These are phyloP conservation scores for Xenus cinereus DNA, from an alignment of 2,113 vertebrate species.

Conservation along the genomic window DNA sequence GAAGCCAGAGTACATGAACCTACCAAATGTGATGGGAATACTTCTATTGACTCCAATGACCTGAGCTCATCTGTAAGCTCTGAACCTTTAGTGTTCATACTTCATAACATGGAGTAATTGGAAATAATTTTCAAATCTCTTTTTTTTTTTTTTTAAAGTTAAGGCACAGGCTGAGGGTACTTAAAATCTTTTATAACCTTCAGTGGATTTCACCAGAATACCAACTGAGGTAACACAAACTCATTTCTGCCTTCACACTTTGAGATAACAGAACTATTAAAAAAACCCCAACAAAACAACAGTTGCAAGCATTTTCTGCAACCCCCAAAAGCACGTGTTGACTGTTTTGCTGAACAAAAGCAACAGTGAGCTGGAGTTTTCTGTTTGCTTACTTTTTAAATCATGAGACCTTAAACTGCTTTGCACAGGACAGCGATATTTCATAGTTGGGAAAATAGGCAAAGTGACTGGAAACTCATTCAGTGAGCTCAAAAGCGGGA, in stretches of 20 bases:
- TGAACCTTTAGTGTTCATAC: neutral
- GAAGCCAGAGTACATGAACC: neutral
- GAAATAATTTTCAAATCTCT: neutral
- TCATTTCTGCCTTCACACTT: neutral
- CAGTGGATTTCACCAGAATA: neutral
- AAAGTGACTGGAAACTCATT: neutral
- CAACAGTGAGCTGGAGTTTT: neutral
- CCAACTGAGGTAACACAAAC: neutral
- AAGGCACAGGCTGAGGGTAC: neutral
- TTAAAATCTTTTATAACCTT: neutral
- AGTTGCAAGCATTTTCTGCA: neutral
- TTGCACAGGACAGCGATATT: neutral
- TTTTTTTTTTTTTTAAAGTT: neutral
- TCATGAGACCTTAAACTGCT: neutral
- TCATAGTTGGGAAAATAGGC: neutral
- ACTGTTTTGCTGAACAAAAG: neutral
- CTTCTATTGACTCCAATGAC: neutral
- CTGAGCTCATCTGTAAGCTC: neutral
- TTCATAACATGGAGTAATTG: neutral
- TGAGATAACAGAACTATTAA: neutral
- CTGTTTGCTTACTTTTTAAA: neutral
- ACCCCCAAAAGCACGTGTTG: neutral
- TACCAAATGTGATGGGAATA: neutral
- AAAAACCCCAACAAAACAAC: neutral
- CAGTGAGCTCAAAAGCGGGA: neutral